Conservation (phyloP, 1,140 invertebrate genomes). For the Ganaspis sp. region DNA sequence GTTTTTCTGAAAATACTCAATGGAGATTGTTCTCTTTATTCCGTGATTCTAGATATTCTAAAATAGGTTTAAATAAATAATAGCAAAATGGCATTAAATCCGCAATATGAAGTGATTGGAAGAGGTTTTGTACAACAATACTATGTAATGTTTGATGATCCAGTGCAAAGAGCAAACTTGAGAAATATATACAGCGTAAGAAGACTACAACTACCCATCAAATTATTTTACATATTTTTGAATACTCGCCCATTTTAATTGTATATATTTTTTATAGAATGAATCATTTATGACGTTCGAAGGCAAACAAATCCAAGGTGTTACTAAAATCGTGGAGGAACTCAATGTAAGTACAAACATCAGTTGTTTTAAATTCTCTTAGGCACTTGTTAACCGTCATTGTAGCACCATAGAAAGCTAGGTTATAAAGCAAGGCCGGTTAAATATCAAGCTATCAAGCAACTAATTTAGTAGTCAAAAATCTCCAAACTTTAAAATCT, state of each 20-base stretch:
- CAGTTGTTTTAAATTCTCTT: background rate
- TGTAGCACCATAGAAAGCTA: too few relatives aligned
- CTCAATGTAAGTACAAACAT: slow-evolving; percentile 84
- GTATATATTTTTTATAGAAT: slow-evolving; percentile 79
- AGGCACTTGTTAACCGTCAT: too few relatives aligned
- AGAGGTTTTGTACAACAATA: slow-evolving; percentile 96
- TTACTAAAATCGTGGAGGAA: slow-evolving; percentile 95
- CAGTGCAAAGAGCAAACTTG: slow-evolving; percentile 85
- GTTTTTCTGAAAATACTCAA: too few relatives aligned
- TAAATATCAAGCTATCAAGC: too few relatives aligned
- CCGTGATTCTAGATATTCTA: background rate
- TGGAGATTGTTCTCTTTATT: background rate
- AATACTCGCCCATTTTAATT: background rate
- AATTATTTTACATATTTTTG: background rate
- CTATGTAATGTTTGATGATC: slow-evolving; percentile 93
- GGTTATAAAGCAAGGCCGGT: too few relatives aligned
- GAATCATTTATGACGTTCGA: slow-evolving; percentile 98
- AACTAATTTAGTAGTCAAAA: too few relatives aligned
- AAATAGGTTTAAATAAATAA: slow-evolving; percentile 7
- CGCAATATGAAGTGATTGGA: slow-evolving; percentile 92
- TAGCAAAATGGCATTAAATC: slow-evolving; percentile 86
- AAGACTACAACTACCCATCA: slow-evolving; percentile 55
- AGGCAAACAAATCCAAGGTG: slow-evolving; percentile 92
- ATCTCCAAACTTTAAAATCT: too few relatives aligned
- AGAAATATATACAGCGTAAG: slow-evolving; percentile 95